Evolutionary conservation across 2,888 invertebrate species (phyloP).

Genomic region (Tanypteryx hageni): DNA sequence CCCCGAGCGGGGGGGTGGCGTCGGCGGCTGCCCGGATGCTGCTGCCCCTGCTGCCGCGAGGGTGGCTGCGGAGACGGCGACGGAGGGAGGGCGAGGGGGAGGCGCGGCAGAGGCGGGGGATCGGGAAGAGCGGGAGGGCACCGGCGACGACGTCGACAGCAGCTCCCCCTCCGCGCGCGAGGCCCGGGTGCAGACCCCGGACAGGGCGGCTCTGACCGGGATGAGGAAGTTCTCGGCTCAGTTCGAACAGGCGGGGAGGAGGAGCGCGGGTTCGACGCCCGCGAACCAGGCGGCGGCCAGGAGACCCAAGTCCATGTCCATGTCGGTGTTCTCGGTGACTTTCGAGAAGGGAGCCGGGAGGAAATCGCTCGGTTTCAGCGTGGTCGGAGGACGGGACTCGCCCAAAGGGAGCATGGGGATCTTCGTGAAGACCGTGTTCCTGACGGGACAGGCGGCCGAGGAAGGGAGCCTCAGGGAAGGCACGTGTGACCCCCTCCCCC

Average conservation of each 20-base stretch:
- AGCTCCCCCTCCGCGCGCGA: conserved; percentile 40
- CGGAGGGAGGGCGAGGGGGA: neutral
- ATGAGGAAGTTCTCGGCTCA: conserved; percentile 76
- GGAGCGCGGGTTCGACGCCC: conserved; percentile 56
- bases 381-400: conserved; percentile 92
- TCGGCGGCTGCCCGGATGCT: neutral
- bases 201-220: conserved; percentile 72
- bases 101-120: neutral
- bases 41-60: neutral
- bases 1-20: conserved; percentile 27
- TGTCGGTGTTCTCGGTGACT: conserved; percentile 76
- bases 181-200: conserved; percentile 47
- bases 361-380: conserved; percentile 92
- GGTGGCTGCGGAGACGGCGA: neutral
- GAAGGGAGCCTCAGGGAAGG: conserved; percentile 90
- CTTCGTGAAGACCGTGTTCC: conserved; percentile 92
- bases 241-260: conserved; percentile 59
- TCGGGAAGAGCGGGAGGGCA: neutral
- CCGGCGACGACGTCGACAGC: neutral
- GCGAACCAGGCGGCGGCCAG: conserved; percentile 69
- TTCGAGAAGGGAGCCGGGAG: conserved; percentile 90
- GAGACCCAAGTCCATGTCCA: conserved; percentile 72
- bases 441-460: conserved; percentile 90
- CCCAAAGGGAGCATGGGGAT: conserved; percentile 93
- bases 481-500: conserved; percentile 72